phyloP scores from a whole-genome alignment of 2,888 invertebrate species.

The Galeruca laticollis region DNA sequence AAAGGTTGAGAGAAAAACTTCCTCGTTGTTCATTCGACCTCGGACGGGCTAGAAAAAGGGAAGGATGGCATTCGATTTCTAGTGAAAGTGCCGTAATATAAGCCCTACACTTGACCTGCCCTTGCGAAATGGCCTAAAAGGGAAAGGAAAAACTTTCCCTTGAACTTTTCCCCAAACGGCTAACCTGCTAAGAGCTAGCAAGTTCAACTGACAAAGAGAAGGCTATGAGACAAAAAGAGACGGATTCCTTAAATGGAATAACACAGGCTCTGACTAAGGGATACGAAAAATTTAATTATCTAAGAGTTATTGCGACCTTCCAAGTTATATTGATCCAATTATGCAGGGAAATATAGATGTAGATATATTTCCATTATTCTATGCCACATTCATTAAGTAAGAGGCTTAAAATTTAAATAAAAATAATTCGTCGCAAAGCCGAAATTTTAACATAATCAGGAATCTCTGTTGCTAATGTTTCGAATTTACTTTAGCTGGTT shows the following conservation, averaged over 20 bases:
- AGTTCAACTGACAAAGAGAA: conserved; percentile 25
- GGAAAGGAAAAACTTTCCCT: conserved; percentile 47
- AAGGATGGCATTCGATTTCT: background rate
- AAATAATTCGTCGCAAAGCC: too few species aligned
- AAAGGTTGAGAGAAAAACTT: conserved; percentile 30
- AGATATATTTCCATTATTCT: too few species aligned
- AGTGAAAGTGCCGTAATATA: conserved; percentile 21
- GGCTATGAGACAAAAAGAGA: conserved; percentile 16
- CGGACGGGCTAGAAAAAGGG: conserved; percentile 11
- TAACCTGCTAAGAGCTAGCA: conserved; percentile 19
- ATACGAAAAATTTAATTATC: background rate
- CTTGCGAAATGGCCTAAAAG: conserved; percentile 42
- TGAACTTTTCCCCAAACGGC: conserved; percentile 45
- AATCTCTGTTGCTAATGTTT: too few species aligned
- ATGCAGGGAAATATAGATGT: too few species aligned
- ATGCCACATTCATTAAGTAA: too few species aligned
- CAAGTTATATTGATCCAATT: too few species aligned
- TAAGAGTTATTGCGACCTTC: too few species aligned
- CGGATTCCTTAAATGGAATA: background rate
- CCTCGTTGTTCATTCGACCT: conserved; percentile 23
- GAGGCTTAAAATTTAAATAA: too few species aligned
- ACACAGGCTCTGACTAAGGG: conserved; percentile 3
- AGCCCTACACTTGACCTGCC: conserved; percentile 43
- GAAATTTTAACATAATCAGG: too few species aligned
- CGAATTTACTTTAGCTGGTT: too few species aligned